Evolutionary conservation across 2,113 vertebrate genomes (phyloP).

Genomic region (Percopsis transmontana): DNA sequence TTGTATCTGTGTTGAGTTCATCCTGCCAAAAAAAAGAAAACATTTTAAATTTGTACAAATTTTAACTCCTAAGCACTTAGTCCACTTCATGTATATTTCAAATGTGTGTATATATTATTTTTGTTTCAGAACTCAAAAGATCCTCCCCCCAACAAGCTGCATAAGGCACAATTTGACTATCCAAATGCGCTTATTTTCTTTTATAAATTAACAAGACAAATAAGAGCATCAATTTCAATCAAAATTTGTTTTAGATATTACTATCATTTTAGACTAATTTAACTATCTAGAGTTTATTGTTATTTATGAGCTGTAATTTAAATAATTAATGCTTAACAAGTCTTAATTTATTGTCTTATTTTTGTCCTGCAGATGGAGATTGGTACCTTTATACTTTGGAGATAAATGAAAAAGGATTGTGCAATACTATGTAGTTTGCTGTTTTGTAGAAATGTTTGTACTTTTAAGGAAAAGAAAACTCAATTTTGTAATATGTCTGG

Average conservation of each 20-base stretch:
- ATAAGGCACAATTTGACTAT: slow-evolving; percentile 59
- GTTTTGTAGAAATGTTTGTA: slow-evolving; percentile 83
- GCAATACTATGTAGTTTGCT: slow-evolving; percentile 79
- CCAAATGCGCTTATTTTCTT: slow-evolving; percentile 73
- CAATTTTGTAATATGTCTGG: slow-evolving; percentile 74
- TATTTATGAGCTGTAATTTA: slow-evolving; percentile 78
- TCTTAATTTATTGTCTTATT: slow-evolving; percentile 80
- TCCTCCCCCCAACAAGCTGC: slow-evolving; percentile 40
- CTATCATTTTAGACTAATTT: slow-evolving; percentile 68
- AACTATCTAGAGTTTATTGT: slow-evolving; percentile 70
- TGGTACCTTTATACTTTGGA: slow-evolving; percentile 75
- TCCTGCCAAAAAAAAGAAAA: slow-evolving; percentile 72
- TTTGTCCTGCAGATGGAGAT: slow-evolving; percentile 68
- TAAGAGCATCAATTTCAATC: slow-evolving; percentile 42
- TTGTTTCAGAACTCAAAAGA: slow-evolving; percentile 57
- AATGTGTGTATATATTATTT: slow-evolving; percentile 65
- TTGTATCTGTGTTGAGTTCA: slow-evolving; percentile 65
- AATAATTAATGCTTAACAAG: slow-evolving; percentile 67
- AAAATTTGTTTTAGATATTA: slow-evolving; percentile 44
- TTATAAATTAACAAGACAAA: slow-evolving; percentile 38
- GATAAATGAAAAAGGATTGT: slow-evolving; percentile 73
- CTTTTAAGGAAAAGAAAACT: slow-evolving; percentile 68
- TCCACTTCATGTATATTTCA: slow-evolving; percentile 66
- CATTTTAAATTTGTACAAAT: slow-evolving; percentile 67
- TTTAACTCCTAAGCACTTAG: slow-evolving; percentile 63